Evolutionary conservation across 2,113 vertebrate species (phyloP).

Genomic region (Hydrolagus affinis): DNA sequence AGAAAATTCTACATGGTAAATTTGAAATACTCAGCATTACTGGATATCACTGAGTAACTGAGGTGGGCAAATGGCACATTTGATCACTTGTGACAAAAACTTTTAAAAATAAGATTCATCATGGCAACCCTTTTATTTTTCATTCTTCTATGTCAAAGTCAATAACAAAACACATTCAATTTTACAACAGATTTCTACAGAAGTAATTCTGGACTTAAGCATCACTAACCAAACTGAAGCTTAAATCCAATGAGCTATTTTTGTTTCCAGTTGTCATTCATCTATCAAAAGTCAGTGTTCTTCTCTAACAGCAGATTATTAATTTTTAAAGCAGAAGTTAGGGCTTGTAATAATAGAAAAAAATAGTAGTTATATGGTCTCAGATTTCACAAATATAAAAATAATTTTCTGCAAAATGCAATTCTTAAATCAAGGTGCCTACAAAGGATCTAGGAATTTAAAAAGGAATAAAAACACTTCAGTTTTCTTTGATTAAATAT

Average conservation of each 20-base stretch:
- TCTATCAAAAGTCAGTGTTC: neutral
- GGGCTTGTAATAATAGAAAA: neutral
- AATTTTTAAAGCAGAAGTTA: neutral
- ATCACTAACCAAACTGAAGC: neutral
- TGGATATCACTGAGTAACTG: neutral
- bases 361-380: neutral
- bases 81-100: neutral
- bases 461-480: neutral
- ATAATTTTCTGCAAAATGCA: neutral
- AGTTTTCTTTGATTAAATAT: neutral
- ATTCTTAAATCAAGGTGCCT: neutral
- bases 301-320: neutral
- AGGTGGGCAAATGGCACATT: neutral
- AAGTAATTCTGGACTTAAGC: neutral
- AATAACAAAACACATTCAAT: neutral
- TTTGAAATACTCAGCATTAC: neutral
- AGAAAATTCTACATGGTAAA: neutral
- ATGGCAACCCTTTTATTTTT: too few relatives aligned
- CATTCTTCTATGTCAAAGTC: neutral
- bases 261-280: neutral
- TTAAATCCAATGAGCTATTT: neutral
- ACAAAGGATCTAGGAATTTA: neutral
- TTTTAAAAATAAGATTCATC: neutral
- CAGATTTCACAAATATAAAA: neutral
- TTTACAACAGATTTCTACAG: neutral